Conservation (phyloP, 2,113 vertebrate species). For the Euleptes europaea region DNA sequence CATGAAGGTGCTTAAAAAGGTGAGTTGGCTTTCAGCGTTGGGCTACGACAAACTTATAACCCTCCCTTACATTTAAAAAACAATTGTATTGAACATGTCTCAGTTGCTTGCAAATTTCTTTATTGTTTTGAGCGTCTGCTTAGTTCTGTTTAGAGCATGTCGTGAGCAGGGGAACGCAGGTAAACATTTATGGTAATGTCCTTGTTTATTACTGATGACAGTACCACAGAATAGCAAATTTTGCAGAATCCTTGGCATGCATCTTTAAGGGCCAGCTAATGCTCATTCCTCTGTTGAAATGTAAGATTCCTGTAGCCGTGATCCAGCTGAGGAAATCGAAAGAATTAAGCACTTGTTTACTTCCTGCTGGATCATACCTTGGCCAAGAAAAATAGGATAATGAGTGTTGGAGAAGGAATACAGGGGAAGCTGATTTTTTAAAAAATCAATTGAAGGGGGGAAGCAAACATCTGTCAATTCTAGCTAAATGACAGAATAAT, state of each 20-base stretch:
- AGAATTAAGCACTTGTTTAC: background rate
- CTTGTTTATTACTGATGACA: background rate
- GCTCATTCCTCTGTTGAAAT: background rate
- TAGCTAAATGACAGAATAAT: background rate
- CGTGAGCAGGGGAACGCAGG: background rate
- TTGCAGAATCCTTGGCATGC: background rate
- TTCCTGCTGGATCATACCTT: background rate
- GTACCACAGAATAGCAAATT: too few species aligned
- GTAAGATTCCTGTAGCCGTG: background rate
- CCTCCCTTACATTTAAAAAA: too few species aligned
- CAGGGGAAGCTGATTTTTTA: background rate
- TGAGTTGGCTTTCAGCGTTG: constrained; percentile 55
- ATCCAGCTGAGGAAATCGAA: background rate
- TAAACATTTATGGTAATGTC: background rate
- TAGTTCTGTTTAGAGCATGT: background rate
- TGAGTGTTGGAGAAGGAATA: background rate
- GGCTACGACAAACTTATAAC: background rate
- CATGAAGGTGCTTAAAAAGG: constrained; percentile 99
- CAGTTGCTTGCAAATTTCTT: background rate
- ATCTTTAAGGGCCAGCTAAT: background rate
- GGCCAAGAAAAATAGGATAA: background rate
- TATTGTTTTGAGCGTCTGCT: background rate
- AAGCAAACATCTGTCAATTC: background rate
- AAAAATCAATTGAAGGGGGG: too few species aligned
- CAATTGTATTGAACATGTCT: background rate